phyloP scores from a whole-genome alignment of 2,888 invertebrate species.

The Sympetrum striolatum region DNA sequence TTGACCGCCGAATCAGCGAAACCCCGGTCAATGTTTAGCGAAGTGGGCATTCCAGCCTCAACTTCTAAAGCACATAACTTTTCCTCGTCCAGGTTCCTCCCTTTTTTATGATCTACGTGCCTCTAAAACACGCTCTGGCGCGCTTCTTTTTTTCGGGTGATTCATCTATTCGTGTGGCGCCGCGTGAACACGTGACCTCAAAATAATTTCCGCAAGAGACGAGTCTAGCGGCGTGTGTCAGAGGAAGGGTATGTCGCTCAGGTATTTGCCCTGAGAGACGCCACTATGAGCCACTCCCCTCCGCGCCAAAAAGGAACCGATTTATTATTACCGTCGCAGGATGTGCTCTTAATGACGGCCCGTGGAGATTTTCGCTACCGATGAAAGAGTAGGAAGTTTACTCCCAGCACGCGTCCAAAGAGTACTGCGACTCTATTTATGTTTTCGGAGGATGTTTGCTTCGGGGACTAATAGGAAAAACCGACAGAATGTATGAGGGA shows the following conservation, averaged over 20 bases:
- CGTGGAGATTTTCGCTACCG: not conserved
- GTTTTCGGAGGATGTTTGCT: not conserved
- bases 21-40: too few relatives aligned
- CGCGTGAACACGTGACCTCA: not conserved
- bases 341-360: not conserved
- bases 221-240: not conserved
- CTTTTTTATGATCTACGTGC: not conserved
- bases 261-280: not conserved
- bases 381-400: not conserved
- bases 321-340: not conserved
- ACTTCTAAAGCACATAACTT: not conserved
- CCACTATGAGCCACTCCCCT: not conserved
- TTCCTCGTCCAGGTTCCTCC: not conserved
- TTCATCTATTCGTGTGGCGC: slow-evolving; percentile 16
- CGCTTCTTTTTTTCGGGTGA: slow-evolving; percentile 1
- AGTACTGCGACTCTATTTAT: not conserved
- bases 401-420: not conserved
- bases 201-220: slow-evolving; percentile 20
- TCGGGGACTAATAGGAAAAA: not conserved
- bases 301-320: not conserved
- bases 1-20: too few relatives aligned
- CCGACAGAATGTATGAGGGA: not conserved
- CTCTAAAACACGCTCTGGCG: not conserved
- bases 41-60: too few relatives aligned
- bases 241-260: not conserved